Percentiles rank a stretch among this genome's conserved stretches.
phyloP scores from a whole-genome alignment of 2,888 invertebrate species.

The Drosophila anceps region DNA sequence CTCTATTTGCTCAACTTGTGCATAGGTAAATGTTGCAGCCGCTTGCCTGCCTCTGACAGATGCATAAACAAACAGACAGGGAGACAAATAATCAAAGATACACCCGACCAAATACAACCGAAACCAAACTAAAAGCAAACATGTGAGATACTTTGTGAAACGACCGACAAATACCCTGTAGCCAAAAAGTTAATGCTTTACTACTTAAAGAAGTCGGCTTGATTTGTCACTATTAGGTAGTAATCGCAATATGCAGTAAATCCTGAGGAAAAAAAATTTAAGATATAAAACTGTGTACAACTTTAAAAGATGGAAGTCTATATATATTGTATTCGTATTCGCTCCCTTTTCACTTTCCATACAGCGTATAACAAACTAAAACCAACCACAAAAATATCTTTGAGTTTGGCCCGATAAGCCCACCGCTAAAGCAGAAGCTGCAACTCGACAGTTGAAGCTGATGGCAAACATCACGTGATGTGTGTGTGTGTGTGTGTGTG shows the following conservation, averaged over 20 bases:
- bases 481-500: conserved; percentile 32
- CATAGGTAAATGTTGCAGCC: conserved; percentile 68
- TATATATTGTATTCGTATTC: too few species aligned
- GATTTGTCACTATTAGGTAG: neutral
- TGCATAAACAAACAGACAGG: conserved; percentile 12
- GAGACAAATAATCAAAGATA: conserved; percentile 44
- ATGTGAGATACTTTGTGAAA: neutral
- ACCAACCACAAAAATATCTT: conserved; percentile 76
- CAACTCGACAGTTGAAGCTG: conserved; percentile 54
- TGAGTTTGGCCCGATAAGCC: conserved; percentile 64
- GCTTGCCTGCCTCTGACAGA: conserved; percentile 34
- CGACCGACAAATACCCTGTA: conserved; percentile 2
- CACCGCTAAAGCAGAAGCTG: conserved; percentile 34
- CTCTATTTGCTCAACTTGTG: conserved; percentile 76
- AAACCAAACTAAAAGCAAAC: conserved; percentile 55
- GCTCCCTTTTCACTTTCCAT: neutral
- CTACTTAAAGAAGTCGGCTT: neutral
- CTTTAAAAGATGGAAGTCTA: too few species aligned
- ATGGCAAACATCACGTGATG: conserved; percentile 66
- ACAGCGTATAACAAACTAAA: conserved; percentile 45
- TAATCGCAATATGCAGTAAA: too few species aligned
- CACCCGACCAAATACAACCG: conserved; percentile 42
- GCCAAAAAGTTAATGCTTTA: too few species aligned
- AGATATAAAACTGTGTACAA: too few species aligned
- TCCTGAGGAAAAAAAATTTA: too few species aligned